phyloP scores from a whole-genome alignment of 2,888 invertebrate species.

The Lamproptera curius region DNA sequence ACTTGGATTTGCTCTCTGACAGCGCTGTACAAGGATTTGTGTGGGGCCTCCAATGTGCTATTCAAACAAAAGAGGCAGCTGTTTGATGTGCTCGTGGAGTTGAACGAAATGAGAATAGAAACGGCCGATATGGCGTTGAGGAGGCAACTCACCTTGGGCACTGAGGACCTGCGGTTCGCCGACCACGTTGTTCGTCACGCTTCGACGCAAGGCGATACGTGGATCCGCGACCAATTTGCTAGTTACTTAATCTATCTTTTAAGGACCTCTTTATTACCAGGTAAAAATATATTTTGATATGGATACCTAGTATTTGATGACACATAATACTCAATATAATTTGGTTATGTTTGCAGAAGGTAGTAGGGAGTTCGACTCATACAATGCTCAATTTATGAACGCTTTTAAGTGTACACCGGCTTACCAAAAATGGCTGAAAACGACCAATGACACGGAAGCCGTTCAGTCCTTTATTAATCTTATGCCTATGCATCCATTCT shows the following conservation, averaged over 20 bases:
- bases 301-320: no score
- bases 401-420: constrained; percentile 94
- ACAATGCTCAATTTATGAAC: constrained; percentile 88
- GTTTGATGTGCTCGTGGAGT: constrained; percentile 94
- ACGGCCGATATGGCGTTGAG: constrained; percentile 87
- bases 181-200: constrained; percentile 91
- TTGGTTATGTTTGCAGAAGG: constrained; percentile 77
- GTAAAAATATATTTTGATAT: no score
- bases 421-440: constrained; percentile 89
- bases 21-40: constrained; percentile 89
- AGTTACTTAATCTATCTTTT: constrained; percentile 90
- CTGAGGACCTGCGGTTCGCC: constrained; percentile 96
- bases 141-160: constrained; percentile 91
- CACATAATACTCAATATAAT: not conserved
- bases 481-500: constrained; percentile 94
- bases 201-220: constrained; percentile 92
- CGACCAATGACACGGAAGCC: constrained; percentile 73
- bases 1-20: constrained; percentile 94
- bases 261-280: constrained; percentile 86
- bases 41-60: constrained; percentile 99
- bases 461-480: constrained; percentile 82
- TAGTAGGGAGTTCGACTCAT: constrained; percentile 90
- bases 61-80: constrained; percentile 96
- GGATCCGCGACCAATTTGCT: constrained; percentile 96
- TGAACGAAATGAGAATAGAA: constrained; percentile 92